Percentiles rank a stretch among this genome's conserved stretches.
These are phyloP conservation scores for Ibidorhyncha struthersii DNA, from an alignment of 2,113 vertebrate species.

Conservation along the genomic window DNA sequence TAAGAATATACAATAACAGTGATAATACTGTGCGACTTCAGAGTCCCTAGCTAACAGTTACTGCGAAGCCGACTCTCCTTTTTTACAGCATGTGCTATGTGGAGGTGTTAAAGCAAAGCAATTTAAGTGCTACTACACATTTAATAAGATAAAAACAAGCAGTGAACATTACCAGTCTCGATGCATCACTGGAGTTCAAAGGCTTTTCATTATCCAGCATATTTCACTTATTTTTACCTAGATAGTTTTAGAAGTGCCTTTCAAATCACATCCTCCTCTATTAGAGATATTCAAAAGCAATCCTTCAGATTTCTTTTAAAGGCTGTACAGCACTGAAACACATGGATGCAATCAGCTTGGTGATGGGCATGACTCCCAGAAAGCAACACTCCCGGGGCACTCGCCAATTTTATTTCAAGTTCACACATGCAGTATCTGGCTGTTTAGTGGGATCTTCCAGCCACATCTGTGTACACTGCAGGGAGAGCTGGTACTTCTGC, in stretches of 20 bases:
- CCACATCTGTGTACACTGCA: neutral
- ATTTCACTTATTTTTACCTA: conserved; percentile 42
- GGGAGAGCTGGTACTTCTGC: neutral
- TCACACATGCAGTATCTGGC: neutral
- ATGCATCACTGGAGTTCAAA: conserved; percentile 26
- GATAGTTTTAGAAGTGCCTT: conserved; percentile 10
- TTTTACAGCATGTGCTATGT: neutral
- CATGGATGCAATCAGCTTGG: neutral
- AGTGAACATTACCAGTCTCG: neutral
- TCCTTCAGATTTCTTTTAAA: conserved; percentile 6
- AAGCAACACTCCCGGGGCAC: neutral
- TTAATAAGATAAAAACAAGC: conserved; percentile 35
- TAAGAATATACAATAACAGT: neutral
- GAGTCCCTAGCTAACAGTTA: neutral
- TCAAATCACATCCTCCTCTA: neutral
- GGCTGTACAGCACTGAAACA: neutral
- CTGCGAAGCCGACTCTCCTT: neutral
- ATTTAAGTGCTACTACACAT: conserved; percentile 35
- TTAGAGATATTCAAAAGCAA: conserved; percentile 6
- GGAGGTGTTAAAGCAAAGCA: conserved; percentile 10
- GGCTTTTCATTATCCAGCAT: conserved; percentile 10
- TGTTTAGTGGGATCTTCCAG: neutral
- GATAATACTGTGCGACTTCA: neutral
- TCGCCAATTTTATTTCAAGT: conserved; percentile 6
- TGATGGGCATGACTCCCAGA: neutral